Conservation (phyloP, 2,113 vertebrate genomes). For the Grus americana region DNA sequence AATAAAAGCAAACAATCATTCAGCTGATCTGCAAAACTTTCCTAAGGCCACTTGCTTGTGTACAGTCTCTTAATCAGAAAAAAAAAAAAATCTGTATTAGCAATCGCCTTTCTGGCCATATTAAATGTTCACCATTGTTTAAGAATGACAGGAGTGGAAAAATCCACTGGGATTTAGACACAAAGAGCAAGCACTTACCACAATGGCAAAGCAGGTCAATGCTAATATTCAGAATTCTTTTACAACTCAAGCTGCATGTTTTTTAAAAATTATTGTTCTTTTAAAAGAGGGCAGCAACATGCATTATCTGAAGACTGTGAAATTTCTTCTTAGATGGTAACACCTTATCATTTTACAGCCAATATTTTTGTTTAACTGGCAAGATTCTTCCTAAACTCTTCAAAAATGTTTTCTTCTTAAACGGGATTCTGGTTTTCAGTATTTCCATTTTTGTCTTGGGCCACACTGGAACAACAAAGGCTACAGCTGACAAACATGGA, state of each 20-base stretch:
- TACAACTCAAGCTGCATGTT: not conserved
- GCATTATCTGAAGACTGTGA: not conserved
- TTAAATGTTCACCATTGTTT: not conserved
- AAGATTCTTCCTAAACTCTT: not conserved
- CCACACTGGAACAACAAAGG: not conserved
- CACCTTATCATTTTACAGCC: not conserved
- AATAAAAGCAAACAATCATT: constrained; percentile 16
- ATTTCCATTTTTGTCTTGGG: not conserved
- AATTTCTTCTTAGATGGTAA: not conserved
- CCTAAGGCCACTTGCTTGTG: not conserved
- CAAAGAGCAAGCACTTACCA: not conserved
- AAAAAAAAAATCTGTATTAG: not conserved
- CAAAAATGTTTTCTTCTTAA: not conserved
- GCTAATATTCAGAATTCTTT: not conserved
- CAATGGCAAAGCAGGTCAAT: not conserved
- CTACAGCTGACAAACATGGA: not conserved
- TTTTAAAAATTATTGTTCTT: not conserved
- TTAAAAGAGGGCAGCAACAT: not conserved
- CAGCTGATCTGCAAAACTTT: not conserved
- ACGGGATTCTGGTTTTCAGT: not conserved
- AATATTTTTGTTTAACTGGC: not conserved
- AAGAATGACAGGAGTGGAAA: constrained; percentile 5
- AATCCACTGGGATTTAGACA: not conserved
- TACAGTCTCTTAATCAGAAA: not conserved
- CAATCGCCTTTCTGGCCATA: not conserved